These are phyloP conservation scores for Phataginus tetradactyla DNA, from an alignment of 2,797 vertebrate genomes.

Conservation along the genomic window DNA sequence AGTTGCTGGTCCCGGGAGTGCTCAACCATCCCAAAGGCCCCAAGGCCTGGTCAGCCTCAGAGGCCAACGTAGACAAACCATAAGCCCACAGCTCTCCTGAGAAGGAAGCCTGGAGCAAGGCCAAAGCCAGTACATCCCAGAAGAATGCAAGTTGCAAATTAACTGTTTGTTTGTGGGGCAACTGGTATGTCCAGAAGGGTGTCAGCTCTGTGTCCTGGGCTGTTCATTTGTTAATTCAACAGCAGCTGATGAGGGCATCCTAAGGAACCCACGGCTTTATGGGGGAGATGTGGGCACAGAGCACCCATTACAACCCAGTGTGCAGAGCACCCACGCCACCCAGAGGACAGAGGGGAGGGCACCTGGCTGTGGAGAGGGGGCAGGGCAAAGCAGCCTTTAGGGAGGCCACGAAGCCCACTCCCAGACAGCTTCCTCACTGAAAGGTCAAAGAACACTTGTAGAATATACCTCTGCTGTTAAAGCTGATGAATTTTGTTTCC, in stretches of 20 bases:
- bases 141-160: neutral
- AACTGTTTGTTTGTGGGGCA: neutral
- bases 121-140: neutral
- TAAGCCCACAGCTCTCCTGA: neutral
- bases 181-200: neutral
- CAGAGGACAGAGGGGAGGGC: too few relatives aligned
- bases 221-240: neutral
- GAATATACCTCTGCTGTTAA: neutral
- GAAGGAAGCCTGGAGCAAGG: neutral
- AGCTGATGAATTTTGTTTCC: neutral
- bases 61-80: neutral
- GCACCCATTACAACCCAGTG: neutral
- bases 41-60: neutral
- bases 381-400: fast-evolving
- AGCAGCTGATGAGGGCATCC: neutral
- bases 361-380: neutral
- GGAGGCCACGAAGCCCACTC: neutral
- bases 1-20: neutral
- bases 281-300: neutral
- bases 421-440: neutral
- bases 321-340: neutral
- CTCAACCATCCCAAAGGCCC: neutral
- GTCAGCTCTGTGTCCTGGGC: too few relatives aligned
- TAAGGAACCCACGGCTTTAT: neutral
- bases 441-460: neutral